A percentile compares a stretch with the other conserved stretches of the same genome.
Evolutionary conservation across 2,888 invertebrate species (phyloP).

Genomic region (Diaperis boleti): DNA sequence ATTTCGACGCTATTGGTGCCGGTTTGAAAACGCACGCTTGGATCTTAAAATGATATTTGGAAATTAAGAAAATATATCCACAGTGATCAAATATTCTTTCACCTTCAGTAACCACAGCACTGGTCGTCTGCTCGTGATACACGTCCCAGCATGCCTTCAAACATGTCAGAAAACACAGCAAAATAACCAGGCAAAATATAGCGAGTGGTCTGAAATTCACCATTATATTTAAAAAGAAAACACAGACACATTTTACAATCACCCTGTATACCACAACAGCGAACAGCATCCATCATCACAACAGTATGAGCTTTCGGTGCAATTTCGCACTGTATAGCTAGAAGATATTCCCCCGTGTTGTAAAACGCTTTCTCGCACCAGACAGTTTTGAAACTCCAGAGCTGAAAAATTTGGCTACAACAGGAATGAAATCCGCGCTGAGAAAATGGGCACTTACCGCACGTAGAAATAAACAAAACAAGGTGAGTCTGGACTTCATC

Average conservation of each 20-base stretch:
- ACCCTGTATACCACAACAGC: slow-evolving; percentile 6
- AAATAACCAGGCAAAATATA: neutral
- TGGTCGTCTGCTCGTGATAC: neutral
- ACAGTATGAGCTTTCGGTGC: slow-evolving; percentile 4
- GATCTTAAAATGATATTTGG: neutral
- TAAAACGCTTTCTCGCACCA: neutral
- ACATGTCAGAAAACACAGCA: neutral
- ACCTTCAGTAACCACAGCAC: too few relatives aligned
- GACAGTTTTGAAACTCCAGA: neutral
- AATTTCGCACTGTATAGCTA: neutral
- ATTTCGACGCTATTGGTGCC: neutral
- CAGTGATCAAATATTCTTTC: too few relatives aligned
- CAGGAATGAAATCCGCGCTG: neutral
- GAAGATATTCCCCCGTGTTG: neutral
- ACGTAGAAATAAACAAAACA: neutral
- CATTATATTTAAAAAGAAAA: neutral
- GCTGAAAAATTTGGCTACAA: neutral
- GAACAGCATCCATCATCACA: slow-evolving; percentile 5
- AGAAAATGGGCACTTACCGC: neutral
- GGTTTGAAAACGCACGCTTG: neutral
- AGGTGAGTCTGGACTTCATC: neutral
- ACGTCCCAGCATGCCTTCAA: slow-evolving; percentile 2
- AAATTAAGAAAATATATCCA: too few relatives aligned
- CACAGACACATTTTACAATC: neutral
- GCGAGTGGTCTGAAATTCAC: slow-evolving; percentile 2